Evolutionary conservation across 2,888 invertebrate species (phyloP), one percentile per base, ranked within the genome.

Genomic region (Poecilobothrus nobilitatus): DNA sequence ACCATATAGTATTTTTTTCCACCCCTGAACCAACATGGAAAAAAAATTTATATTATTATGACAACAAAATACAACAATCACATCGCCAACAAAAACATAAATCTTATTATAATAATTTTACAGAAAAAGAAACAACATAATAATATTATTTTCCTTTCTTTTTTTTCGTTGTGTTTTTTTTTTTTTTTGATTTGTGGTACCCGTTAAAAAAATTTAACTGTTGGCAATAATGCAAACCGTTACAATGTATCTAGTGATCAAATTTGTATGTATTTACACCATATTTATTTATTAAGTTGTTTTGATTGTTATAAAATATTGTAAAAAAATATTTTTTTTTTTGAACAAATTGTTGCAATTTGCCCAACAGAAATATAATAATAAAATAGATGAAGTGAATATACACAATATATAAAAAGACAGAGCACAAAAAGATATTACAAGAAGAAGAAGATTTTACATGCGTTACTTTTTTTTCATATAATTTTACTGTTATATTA

Each of bases 201-300:
- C 53, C 53, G 15, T n/a, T 53, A 6, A 53, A 53, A 53, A 27
- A 12, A 18, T 53, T 53, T 53, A 18, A 12, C 53, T 18, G 53
- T 53, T 53, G 15, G 53, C 53, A 53, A 53, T 53, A 53, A 27
- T 27, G 27, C 5, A 15, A 53, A 53, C 53, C 9, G 53, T 53
- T 53, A 18, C 53, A 53, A 53, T 41, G 41, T 41, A 41, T 12
- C 9, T 41, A 12, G 41, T 41, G 2, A 15, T 41, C 15, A 41
- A 12, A 41, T 41, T 12, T 41, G 15, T 27, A 2, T 37, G 37
- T 37, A 8, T 53, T 1, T 53, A 53, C 53, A 53, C 2, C 15
- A 53, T 53, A 53, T 53, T 27, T 53, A 53, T 53, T 27, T 53
- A 53, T 53, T 53, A 53, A 12, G 53, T 53, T 53, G 53, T 53